Base-by-base conservation (phyloP, 2,797 vertebrate genomes). In the Calcarius lapponicus region DNA sequence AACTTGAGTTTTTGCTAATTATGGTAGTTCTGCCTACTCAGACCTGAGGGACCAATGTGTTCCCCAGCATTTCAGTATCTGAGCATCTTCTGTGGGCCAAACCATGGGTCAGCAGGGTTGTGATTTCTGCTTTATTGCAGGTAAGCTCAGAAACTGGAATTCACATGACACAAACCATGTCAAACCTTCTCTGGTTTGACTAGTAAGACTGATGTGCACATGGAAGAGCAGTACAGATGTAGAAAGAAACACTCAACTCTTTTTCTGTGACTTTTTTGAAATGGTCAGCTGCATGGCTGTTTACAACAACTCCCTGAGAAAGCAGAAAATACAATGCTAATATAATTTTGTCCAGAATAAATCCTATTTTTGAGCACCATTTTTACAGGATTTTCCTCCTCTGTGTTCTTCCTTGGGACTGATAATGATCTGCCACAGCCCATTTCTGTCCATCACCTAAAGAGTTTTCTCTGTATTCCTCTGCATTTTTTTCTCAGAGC, bases 251-350 rank as follows among this genome's bases (percentile, higher is more conserved):
- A 38, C 14, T 75, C 31, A 45, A 9, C 7, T 11, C 9, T 10
- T 12, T 22, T 66, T 74, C 31, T 20, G 19, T 29, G 26, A 20
- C 9, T 25, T 61, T 66, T 91, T 61, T 51, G 21, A 61, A 92
- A 36, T 3, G 1, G 10, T 42, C 43, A 26, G 1, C 18, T 54
- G 17, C 1, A 0, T 43, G 11, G 21, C 12, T 11, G 5, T 19
- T 66, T 53, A 18, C 6, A 58, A 4, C 5, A 32, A 15, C 18
- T 75, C 34, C 15, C 11, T 60, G 17, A 43, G n/a, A 56, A 86
- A 67, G 5, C 1, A 70, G 11, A 22, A 6, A 11, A 1, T 5
- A 8, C 17, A 9, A 4, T 47, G n/a, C 2, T 48, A 76, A 60
- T 16, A 13, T 17, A 80, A 17, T 12, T 65, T 40, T 66, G 31